Evolutionary conservation across 2,797 vertebrate genomes (phyloP).

Genomic region (Tokudaia muenninki): DNA sequence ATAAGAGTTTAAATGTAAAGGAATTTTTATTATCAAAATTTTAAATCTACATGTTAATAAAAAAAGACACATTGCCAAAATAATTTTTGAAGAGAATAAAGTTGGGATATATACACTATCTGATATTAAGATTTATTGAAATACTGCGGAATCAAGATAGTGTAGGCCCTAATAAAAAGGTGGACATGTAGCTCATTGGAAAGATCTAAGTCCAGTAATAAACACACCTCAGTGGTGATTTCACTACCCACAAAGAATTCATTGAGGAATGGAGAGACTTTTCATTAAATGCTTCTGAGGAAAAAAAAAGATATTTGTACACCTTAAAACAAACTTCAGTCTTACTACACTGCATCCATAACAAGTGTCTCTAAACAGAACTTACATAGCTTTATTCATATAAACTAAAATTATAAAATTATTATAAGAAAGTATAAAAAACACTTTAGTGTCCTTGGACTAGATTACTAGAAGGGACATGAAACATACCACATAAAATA

Average conservation of each 20-base stretch:
- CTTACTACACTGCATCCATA: not conserved
- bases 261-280: not conserved
- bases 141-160: not conserved
- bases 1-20: not conserved
- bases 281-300: not conserved
- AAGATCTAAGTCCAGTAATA: not conserved
- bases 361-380: not conserved
- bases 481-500: not conserved
- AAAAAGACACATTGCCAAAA: not conserved
- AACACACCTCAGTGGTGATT: not conserved
- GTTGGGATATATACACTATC: not conserved
- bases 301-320: conserved; percentile 2
- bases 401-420: conserved; percentile 24
- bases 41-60: not conserved
- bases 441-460: not conserved
- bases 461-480: conserved; percentile 31
- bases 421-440: not conserved
- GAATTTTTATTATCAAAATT: not conserved
- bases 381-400: not conserved
- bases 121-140: conserved; percentile 34
- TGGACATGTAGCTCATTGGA: not conserved
- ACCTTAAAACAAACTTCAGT: not conserved
- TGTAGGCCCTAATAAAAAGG: not conserved
- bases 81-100: conserved; percentile 36
- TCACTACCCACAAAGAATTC: conserved; percentile 10